Percentiles rank a stretch among this genome's conserved stretches.
Conservation (phyloP, 2,888 invertebrate species). For the Ametastegia equiseti region DNA sequence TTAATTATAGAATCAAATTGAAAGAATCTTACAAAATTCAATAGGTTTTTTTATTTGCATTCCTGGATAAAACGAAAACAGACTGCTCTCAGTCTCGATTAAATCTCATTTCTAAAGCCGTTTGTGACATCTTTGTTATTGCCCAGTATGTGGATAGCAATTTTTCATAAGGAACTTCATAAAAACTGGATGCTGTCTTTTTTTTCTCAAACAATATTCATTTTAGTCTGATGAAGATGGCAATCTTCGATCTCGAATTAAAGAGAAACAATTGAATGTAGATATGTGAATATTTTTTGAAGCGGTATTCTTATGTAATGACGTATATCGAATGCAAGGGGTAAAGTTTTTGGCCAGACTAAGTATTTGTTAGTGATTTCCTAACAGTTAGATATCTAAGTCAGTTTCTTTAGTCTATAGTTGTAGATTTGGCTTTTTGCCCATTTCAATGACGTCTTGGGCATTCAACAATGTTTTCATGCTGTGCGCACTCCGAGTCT, state of each 20-base stretch:
- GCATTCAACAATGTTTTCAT: constrained; percentile 58
- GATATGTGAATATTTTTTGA: not conserved
- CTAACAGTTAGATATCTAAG: constrained; percentile 28
- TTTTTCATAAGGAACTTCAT: not conserved
- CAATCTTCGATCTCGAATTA: not conserved
- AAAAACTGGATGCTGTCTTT: not conserved
- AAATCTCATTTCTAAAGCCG: not conserved
- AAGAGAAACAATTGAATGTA: not conserved
- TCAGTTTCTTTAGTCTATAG: constrained; percentile 26
- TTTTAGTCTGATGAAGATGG: not conserved
- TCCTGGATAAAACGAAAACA: not conserved
- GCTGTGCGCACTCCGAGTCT: constrained; percentile 58
- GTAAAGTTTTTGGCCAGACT: constrained; percentile 11
- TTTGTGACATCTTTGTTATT: not conserved
- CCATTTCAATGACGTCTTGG: constrained; percentile 63
- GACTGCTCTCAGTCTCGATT: not conserved
- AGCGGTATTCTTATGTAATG: not conserved
- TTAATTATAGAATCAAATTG: too few species aligned
- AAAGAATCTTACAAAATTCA: too few species aligned
- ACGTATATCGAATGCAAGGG: not conserved
- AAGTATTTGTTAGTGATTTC: constrained; percentile 9
- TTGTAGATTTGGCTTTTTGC: constrained; percentile 60
- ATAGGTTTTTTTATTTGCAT: not conserved
- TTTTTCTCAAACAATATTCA: not conserved
- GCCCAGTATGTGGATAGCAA: not conserved